These are phyloP conservation scores for Phaethon lepturus DNA, from an alignment of 2,113 vertebrate genomes.

Conservation along the genomic window DNA sequence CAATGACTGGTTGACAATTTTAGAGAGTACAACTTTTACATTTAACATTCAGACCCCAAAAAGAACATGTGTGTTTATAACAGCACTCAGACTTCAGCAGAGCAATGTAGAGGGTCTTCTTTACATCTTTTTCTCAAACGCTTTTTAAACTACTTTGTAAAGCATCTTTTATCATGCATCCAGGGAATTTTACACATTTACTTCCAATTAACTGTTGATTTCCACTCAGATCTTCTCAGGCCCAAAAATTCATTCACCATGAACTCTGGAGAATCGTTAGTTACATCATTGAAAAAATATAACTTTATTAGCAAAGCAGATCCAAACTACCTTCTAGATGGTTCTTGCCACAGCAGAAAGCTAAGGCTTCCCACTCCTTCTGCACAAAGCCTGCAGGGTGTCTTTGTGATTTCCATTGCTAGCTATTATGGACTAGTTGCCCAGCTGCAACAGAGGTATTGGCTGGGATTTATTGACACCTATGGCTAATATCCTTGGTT, in stretches of 20 bases:
- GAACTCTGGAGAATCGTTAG: not conserved
- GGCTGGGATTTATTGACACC: not conserved
- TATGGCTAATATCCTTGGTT: not conserved
- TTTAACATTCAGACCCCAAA: not conserved
- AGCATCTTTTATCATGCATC: not conserved
- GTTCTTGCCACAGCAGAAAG: not conserved
- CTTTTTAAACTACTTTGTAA: not conserved
- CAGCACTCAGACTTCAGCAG: not conserved
- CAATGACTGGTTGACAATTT: not conserved
- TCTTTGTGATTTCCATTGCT: not conserved
- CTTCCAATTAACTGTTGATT: not conserved
- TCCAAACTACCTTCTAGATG: not conserved
- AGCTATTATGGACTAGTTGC: not conserved
- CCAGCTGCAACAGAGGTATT: not conserved
- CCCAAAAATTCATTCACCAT: not conserved
- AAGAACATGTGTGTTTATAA: not conserved
- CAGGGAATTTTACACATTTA: not conserved
- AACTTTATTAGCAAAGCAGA: not conserved
- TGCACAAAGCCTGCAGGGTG: not conserved
- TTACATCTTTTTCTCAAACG: not conserved
- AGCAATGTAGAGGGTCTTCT: fast-evolving
- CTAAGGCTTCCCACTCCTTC: not conserved
- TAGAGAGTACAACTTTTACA: not conserved
- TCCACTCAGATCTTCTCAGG: not conserved
- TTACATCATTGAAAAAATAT: not conserved